Evolutionary conservation across 2,113 vertebrate genomes (phyloP).

Genomic region (Tenrec ecaudatus): DNA sequence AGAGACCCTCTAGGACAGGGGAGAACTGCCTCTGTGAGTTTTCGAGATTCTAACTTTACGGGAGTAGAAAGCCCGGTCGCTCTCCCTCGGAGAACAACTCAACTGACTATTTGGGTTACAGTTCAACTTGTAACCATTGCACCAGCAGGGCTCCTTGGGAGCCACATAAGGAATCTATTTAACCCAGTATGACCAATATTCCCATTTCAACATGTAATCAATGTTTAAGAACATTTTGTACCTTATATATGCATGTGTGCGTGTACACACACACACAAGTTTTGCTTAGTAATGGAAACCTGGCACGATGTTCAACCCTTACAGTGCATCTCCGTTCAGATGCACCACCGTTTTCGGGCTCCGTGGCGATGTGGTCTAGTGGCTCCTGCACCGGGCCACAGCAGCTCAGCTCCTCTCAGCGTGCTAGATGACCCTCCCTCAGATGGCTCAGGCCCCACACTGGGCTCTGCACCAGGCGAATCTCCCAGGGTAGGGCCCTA

Average conservation of each 20-base stretch:
- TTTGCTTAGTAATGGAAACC: not conserved
- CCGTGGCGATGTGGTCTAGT: not conserved
- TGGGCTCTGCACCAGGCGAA: not conserved
- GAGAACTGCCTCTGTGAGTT: too few species aligned
- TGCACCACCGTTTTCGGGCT: too few species aligned
- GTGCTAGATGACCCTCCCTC: not conserved
- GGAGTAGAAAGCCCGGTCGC: too few species aligned
- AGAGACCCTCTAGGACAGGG: too few species aligned
- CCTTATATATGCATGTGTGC: too few species aligned
- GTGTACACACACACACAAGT: too few species aligned
- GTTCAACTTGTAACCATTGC: not conserved
- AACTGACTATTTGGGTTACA: too few species aligned
- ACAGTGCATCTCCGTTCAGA: not conserved
- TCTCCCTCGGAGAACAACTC: too few species aligned
- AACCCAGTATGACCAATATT: not conserved
- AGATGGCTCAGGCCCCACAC: not conserved
- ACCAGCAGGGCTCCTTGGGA: not conserved
- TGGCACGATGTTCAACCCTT: not conserved
- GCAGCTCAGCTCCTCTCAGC: not conserved
- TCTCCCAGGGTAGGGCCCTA: too few species aligned
- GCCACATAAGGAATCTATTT: not conserved
- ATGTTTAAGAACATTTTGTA: not conserved
- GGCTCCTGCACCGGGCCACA: too few species aligned
- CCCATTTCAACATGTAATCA: not conserved
- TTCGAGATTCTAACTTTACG: too few species aligned